Conservation (phyloP, 2,888 invertebrate species). For the Apodemia duryi region DNA sequence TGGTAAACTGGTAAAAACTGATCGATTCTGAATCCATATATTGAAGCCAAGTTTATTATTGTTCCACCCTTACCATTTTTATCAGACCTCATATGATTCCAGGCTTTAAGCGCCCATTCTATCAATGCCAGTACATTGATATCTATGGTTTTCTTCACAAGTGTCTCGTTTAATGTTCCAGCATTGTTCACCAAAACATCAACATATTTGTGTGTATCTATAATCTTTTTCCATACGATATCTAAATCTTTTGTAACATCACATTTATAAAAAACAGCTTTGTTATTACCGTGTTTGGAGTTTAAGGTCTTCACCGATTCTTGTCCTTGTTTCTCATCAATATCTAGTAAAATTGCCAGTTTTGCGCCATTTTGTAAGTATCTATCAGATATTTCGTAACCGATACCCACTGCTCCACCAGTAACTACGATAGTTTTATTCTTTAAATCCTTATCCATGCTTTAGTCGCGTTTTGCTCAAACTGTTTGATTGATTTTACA, state of each 20-base stretch:
- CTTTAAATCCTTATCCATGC: constrained; percentile 27
- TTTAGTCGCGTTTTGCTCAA: neutral
- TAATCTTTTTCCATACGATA: constrained; percentile 47
- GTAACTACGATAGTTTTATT: constrained; percentile 46
- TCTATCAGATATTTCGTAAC: constrained; percentile 53
- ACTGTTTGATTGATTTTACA: neutral
- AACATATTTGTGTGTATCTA: constrained; percentile 48
- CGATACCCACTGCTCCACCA: constrained; percentile 70
- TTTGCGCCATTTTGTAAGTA: constrained; percentile 49
- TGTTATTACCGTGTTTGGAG: constrained; percentile 55
- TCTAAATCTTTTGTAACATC: constrained; percentile 70
- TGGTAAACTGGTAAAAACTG: constrained; percentile 78
- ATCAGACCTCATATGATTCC: constrained; percentile 79
- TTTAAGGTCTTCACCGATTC: constrained; percentile 49
- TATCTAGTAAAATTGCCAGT: constrained; percentile 43
- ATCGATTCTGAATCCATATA: constrained; percentile 73
- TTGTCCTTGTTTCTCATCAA: constrained; percentile 40
- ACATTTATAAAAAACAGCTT: constrained; percentile 60
- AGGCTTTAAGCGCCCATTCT: constrained; percentile 70
- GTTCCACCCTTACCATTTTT: constrained; percentile 79
- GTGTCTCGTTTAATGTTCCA: constrained; percentile 48
- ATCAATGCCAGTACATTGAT: constrained; percentile 54
- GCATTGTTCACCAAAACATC: constrained; percentile 68
- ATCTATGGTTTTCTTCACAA: constrained; percentile 42
- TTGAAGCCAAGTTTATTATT: constrained; percentile 82